A percentile compares a stretch with the other conserved stretches of the same genome.
These are phyloP conservation scores for Lamellibrachia columna DNA, from an alignment of 2,888 invertebrate genomes.

Conservation along the genomic window DNA sequence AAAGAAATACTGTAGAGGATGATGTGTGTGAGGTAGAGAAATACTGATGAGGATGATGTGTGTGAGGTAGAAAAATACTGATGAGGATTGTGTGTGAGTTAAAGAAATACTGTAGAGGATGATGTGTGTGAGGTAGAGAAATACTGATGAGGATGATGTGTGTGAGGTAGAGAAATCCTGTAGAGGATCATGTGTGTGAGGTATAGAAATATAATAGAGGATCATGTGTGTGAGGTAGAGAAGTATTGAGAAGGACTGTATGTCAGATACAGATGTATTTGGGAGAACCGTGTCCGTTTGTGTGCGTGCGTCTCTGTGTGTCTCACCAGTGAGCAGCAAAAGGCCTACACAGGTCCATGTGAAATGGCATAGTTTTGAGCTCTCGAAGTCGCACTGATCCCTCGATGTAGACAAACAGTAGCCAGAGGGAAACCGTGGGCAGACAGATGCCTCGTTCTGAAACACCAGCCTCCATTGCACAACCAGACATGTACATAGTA, in stretches of 20 bases:
- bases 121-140: no score
- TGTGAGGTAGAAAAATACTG: no score
- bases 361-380: slow-evolving; percentile 83
- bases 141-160: no score
- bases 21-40: no score
- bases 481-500: background rate
- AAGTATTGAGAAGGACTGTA: background rate
- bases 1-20: no score
- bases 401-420: slow-evolving; percentile 93
- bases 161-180: no score
- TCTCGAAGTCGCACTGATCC: slow-evolving; percentile 84
- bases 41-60: no score
- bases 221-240: no score
- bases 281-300: background rate
- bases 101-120: no score
- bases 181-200: no score
- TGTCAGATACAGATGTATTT: background rate
- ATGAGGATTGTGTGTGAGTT: no score
- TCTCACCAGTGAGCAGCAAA: slow-evolving; percentile 95
- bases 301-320: background rate
- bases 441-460: slow-evolving; percentile 91
- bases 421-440: slow-evolving; percentile 93
- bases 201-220: no score
- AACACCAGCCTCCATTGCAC: slow-evolving; percentile 54
- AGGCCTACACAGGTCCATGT: slow-evolving; percentile 90